phyloP scores from a whole-genome alignment of 37 sponge, comb jelly and placozoan species.

The Chondrosia reniformis region DNA sequence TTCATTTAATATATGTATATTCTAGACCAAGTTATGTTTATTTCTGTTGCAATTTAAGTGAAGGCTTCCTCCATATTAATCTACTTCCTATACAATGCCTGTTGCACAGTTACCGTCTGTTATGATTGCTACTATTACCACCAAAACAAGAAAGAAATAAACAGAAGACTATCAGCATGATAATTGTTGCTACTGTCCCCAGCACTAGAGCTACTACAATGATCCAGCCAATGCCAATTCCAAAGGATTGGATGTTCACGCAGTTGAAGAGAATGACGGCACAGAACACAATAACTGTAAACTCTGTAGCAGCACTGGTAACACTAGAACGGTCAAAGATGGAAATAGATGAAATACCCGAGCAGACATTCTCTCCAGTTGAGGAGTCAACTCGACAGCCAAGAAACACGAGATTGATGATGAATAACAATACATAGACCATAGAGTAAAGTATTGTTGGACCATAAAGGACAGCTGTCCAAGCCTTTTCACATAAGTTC shows the following conservation, averaged over 20 bases:
- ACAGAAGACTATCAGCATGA: neutral
- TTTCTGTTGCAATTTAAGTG: too few species aligned
- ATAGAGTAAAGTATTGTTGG: neutral
- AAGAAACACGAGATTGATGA: neutral
- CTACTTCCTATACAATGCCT: too few species aligned
- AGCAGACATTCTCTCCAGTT: neutral
- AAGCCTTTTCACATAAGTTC: neutral
- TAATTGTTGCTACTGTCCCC: neutral
- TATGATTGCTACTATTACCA: too few species aligned
- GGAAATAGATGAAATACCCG: neutral
- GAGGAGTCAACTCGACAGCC: neutral
- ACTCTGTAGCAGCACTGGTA: neutral
- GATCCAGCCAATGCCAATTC: neutral
- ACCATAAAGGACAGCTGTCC: neutral
- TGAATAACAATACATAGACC: neutral
- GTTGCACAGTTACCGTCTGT: too few species aligned
- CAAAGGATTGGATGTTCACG: neutral
- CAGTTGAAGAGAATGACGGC: neutral
- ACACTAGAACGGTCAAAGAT: neutral
- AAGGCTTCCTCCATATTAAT: too few species aligned
- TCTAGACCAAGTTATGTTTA: too few species aligned
- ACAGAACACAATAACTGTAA: neutral
- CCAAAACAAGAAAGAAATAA: neutral
- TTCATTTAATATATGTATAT: too few species aligned
- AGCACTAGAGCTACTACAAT: neutral